Base-by-base conservation (phyloP, 30 jellyfish, hydroid and myxozoan species). In the Phacellophora camtschatica region DNA sequence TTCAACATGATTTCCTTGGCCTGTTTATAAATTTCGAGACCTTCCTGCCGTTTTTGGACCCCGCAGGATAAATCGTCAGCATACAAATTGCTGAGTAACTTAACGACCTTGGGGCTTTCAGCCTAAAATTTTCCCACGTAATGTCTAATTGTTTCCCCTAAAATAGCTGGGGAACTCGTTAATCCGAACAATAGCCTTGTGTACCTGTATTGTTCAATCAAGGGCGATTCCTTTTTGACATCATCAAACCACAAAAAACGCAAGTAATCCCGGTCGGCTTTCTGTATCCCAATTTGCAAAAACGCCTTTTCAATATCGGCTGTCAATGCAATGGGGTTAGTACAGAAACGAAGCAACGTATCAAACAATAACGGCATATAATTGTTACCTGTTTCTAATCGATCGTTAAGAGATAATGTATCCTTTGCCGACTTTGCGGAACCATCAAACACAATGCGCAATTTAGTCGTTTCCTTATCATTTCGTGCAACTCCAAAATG, bases 371-470 rank as follows among this genome's bases (percentile, higher is more conserved):
- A 57, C 30, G 74, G 83, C 83, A 62, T 62, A 11, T 33, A 67
- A 41, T 62, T 62, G 19, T 36, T 24, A 13, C 81, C 81, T 29
- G 39, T 27, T 42, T 66, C 81, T 16, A 66, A 33, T 24, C 81
- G 42, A 13, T 74, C 81, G 28, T 74, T 74, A 8, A 74, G 66
- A 30, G 88, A 74, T 35, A 74, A 27, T 7, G 70, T 10, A 5
- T 42, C 39, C 28, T 59, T 11, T 10, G 6, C 27, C 13, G 84
- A 23, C 76, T 31, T 56, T 31, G 71, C 43, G 9, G 16, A 3
- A 9, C 81, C 75, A 36, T 71, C 64, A 24, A 55, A 83, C 30
- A 83, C 95, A 22, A 83, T 57, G 10, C 90, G 59, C 22, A 46
- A 22, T 23, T 84, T 84, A 7, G 95, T 83, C 24, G 88, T 65